These are phyloP conservation scores for Vollenhovia emeryi DNA, from an alignment of 1,140 invertebrate genomes.

Conservation along the genomic window DNA sequence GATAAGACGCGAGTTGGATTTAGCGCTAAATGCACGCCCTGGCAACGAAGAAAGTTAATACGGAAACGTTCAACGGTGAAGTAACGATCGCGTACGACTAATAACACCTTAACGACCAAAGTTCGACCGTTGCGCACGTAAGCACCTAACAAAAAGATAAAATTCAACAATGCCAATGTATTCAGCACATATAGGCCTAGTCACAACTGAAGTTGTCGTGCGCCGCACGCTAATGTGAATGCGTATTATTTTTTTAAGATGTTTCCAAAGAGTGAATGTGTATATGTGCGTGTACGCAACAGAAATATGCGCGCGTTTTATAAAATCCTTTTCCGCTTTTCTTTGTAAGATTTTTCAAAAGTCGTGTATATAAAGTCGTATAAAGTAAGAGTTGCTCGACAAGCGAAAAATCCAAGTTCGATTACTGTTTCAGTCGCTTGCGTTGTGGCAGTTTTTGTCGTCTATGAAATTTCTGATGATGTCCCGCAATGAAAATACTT, in stretches of 20 bases:
- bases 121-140: conserved; percentile 3
- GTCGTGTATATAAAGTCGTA: neutral
- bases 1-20: neutral
- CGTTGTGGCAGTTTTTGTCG: neutral
- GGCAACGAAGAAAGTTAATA: conserved; percentile 20
- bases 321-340: neutral
- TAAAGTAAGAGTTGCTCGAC: neutral
- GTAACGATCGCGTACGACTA: conserved; percentile 31
- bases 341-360: neutral
- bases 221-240: neutral
- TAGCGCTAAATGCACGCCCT: conserved; percentile 13
- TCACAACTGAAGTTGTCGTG: conserved; percentile 16
- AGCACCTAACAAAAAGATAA: conserved; percentile 42
- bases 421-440: neutral
- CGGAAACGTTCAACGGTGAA: conserved; percentile 2
- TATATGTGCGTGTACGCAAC: neutral
- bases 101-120: conserved; percentile 29
- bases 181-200: conserved; percentile 8
- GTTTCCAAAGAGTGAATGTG: neutral
- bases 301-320: neutral
- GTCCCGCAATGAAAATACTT: neutral
- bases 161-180: conserved; percentile 57
- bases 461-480: neutral
- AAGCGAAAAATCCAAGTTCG: neutral
- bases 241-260: neutral